Conservation (phyloP, 2,888 invertebrate species). For the Teinopalpus imperialis region DNA sequence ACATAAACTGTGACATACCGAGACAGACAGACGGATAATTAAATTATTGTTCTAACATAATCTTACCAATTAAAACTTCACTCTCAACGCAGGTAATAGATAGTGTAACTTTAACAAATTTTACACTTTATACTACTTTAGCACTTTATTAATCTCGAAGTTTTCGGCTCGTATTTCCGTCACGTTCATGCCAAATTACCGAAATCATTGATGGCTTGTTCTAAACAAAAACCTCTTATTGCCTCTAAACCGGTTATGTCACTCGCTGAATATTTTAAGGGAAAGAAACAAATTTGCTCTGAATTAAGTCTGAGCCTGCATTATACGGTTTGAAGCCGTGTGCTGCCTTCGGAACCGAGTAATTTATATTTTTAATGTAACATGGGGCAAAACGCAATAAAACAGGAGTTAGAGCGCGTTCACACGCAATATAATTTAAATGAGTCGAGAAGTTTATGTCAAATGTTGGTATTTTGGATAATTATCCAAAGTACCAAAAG, state of each 20-base stretch:
- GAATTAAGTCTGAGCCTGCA: conserved; percentile 21
- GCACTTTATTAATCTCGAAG: no score
- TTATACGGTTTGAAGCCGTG: conserved; percentile 23
- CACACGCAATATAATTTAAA: conserved; percentile 1
- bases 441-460: no score
- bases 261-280: conserved; percentile 28
- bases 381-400: conserved; percentile 23
- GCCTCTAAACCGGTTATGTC: conserved; percentile 26
- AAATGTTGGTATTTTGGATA: no score
- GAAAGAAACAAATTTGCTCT: conserved; percentile 35
- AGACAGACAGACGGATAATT: no score
- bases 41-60: no score
- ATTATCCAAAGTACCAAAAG: no score
- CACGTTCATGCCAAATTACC: conserved; percentile 37
- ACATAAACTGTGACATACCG: no score
- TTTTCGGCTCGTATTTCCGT: conserved; percentile 34
- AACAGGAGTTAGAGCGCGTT: conserved; percentile 7
- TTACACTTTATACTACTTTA: no score
- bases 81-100: no score
- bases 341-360: conserved; percentile 31
- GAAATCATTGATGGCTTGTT: conserved; percentile 32
- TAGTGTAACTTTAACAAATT: no score
- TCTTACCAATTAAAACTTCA: no score
- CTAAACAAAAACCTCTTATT: conserved; percentile 20
- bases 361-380: conserved; percentile 42